Conservation (phyloP, 2,888 invertebrate species). For the Folsomia manolachei region DNA sequence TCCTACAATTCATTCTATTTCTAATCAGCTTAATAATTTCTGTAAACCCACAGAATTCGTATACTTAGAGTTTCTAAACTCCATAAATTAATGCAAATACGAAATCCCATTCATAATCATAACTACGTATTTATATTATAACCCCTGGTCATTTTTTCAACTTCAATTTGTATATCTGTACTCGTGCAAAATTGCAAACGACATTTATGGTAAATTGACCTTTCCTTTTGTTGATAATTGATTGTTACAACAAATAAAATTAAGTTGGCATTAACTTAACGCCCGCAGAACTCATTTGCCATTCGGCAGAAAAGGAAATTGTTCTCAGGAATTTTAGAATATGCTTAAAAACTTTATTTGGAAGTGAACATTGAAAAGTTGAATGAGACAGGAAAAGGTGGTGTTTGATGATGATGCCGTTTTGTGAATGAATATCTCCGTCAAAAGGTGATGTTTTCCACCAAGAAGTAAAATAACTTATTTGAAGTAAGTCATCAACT, state of each 20-base stretch:
- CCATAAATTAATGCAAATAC: not conserved
- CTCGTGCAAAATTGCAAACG: not conserved
- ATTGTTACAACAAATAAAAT: not conserved
- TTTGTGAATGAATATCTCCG: no score
- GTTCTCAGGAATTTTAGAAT: not conserved
- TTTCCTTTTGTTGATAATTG: not conserved
- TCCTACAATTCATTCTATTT: no score
- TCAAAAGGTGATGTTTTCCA: no score
- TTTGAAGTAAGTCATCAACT: not conserved
- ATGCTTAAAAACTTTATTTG: not conserved
- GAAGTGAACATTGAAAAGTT: not conserved
- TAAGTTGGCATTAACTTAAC: not conserved
- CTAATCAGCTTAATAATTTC: no score
- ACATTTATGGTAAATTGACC: not conserved
- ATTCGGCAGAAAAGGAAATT: not conserved
- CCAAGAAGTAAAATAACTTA: no score
- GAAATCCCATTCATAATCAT: no score
- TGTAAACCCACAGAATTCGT: no score
- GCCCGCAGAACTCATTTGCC: not conserved
- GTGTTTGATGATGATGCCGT: no score
- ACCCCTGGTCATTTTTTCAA: no score
- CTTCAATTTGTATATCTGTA: no score
- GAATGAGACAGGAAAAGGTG: not conserved
- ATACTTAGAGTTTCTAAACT: no score
- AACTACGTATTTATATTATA: no score